Base-by-base conservation (phyloP, 2,888 invertebrate genomes). In the Archaeoteleia sp. region DNA sequence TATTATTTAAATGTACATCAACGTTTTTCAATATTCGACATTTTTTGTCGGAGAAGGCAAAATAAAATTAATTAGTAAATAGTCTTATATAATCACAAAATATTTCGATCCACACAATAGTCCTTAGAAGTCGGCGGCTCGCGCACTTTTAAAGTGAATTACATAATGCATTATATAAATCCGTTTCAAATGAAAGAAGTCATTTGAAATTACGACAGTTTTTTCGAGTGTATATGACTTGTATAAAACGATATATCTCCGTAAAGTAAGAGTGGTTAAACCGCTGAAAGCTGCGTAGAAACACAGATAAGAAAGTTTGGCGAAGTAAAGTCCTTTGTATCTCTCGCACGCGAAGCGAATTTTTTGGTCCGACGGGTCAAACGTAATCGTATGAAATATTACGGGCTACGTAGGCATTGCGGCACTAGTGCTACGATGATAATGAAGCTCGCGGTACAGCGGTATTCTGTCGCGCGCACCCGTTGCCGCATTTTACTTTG, bases 401-500 rank as follows among this genome's bases (percentile, higher is more conserved):
- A 37, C 20, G 30, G 46, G 32, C 40, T 34, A 15, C 35, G 63
- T 49, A 48, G 43, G 35, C 49, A 37, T 54, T 55, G 55, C 49
- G 55, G 51, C 55, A 65, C 39, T 42, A 51, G 43, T 34, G 20
- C 27, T 45, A 15, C 25, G 46, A 51, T 43, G 49, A 55, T 55
- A 57, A 55, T 43, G 43, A 57, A 55, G 49, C 30, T 13, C 34
- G 34, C 42, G 27, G 13, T 42, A 51, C 60, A 61, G 37, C 49
- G n/a, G 42, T 48, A 46, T 42, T 48, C 54, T 51, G 55, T 51
- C 57, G 49, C 20, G 46, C 42, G 40, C 58, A 55, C 45, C 53
- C 63, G 51, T 51, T 39, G 49, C 45, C 39, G 51, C 63, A 51
- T 65, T 65, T 65, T 65, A 65, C 63, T 57, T 57, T 37, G 48